A percentile compares a stretch with the other conserved stretches of the same genome.
Conservation (phyloP, 2,888 invertebrate genomes). For the Lordiphosa fenestrarum region DNA sequence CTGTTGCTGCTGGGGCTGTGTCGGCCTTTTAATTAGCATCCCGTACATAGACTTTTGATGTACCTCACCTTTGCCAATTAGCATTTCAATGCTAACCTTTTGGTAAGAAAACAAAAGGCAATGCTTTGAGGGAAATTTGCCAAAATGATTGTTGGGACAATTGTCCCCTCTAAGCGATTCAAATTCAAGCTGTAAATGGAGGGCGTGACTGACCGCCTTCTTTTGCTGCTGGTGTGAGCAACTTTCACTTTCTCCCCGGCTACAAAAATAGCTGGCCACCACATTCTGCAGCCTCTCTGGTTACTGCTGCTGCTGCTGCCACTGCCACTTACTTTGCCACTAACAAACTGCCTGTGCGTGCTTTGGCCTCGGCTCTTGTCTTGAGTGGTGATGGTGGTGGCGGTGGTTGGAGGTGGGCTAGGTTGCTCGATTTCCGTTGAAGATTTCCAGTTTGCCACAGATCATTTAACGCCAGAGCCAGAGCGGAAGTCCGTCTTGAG, state of each 20-base stretch:
- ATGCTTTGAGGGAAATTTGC: slow-evolving; percentile 26
- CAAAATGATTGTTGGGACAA: slow-evolving; percentile 16
- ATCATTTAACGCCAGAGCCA: slow-evolving; percentile 37
- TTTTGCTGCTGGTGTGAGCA: slow-evolving; percentile 19
- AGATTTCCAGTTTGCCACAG: slow-evolving; percentile 22
- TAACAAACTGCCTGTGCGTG: slow-evolving; percentile 62
- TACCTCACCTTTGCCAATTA: slow-evolving; percentile 45
- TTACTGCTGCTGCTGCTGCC: slow-evolving; percentile 26
- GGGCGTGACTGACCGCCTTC: slow-evolving; percentile 29
- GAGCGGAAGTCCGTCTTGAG: slow-evolving; percentile 16
- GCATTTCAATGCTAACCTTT: slow-evolving; percentile 32
- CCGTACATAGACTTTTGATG: slow-evolving; percentile 1
- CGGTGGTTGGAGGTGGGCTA: neutral
- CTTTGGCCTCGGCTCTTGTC: slow-evolving; percentile 19
- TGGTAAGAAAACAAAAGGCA: slow-evolving; percentile 15
- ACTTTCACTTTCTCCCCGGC: slow-evolving; percentile 39
- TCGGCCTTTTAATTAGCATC: slow-evolving; percentile 1
- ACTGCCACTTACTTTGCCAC: slow-evolving; percentile 29
- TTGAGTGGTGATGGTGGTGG: neutral
- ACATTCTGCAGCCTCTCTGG: slow-evolving; percentile 20
- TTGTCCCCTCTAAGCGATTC: slow-evolving; percentile 5
- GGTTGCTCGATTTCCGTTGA: slow-evolving; percentile 20
- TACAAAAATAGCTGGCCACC: slow-evolving; percentile 34
- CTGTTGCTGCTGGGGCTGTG: too few relatives aligned
- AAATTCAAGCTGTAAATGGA: slow-evolving; percentile 27